Base-by-base conservation (phyloP, 2,888 invertebrate genomes). In the Caenorhabditis macrosperma region DNA sequence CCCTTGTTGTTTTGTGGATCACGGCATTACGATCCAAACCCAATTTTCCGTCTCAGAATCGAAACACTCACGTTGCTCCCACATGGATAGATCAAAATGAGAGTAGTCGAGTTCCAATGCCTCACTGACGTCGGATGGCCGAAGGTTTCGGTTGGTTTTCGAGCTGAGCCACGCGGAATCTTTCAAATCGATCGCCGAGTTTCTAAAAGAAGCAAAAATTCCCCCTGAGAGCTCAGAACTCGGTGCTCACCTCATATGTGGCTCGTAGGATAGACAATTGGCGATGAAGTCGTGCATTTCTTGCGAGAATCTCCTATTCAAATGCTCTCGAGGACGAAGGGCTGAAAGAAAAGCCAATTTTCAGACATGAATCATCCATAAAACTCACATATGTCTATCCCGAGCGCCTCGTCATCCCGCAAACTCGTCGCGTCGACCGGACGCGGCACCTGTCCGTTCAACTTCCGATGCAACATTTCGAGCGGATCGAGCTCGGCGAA, bases 391-490 rank as follows among this genome's bases (percentile, higher is more conserved):
- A 72, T 78, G 35, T 78, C 67, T 15, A 78, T 55, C 28, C 78
- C 78, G 28, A 55, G 38, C 5, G 44, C 12, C 17, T 35, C 20
- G 50, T 78, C 78, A 41, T 72, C 78, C 10, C 26, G 9, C n/a
- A 78, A 33, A 72, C 78, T 78, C 1, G 9, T 20, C 54, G 22
- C 38, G 28, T 78, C 78, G 9, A 78, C 78, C 30, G 78, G 78
- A 20, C 78, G 26, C 22, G 78, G 78, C 12, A 72, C 72, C 26
- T 72, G 72, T 44, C 72, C 72, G n/a, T 67, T 78, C 46, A 72
- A 4, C 20, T 78, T 78, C 33, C 72, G 96, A 3, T 95, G 94
- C 85, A 96, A 93, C 95, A 96, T 96, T 87, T 96, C 93, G 0
- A 96, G 95, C n/a, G 94, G 94, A 6, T 95, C 93, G 89, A 95